A percentile compares a stretch with the other conserved stretches of the same genome.
Conservation (phyloP, 2,113 vertebrate genomes). For the Ptilorrhoa leucosticta region DNA sequence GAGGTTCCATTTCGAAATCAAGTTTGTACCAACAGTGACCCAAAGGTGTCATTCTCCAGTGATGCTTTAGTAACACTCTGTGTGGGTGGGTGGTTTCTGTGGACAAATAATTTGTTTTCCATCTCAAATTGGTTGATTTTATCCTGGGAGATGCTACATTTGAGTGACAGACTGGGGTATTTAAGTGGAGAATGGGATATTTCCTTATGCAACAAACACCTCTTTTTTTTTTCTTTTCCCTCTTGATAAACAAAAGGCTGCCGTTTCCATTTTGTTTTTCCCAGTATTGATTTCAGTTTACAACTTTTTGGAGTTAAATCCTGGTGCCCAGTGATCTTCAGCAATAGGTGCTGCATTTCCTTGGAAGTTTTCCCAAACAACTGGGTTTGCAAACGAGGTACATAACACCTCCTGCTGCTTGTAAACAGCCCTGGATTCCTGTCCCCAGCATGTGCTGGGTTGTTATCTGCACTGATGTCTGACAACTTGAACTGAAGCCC, state of each 20-base stretch:
- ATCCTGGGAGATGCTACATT: background rate
- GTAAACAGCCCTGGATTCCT: conserved; percentile 20
- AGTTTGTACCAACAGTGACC: background rate
- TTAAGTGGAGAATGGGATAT: background rate
- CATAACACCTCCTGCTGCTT: conserved; percentile 15
- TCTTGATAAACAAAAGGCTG: background rate
- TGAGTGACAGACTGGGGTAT: background rate
- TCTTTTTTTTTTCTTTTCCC: background rate
- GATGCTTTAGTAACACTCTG: background rate
- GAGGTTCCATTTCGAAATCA: background rate
- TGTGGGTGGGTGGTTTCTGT: background rate
- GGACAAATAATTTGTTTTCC: background rate
- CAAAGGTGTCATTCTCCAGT: background rate
- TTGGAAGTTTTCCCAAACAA: conserved; percentile 39
- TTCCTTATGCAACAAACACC: background rate
- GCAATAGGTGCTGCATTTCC: background rate
- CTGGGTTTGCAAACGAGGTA: conserved; percentile 20
- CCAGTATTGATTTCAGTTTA: background rate
- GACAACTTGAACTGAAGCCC: conserved; percentile 1
- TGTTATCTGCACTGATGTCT: conserved; percentile 31
- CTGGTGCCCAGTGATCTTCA: background rate
- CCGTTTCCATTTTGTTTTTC: background rate
- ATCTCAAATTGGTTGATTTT: background rate
- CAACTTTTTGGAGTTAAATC: background rate
- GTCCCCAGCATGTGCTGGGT: conserved; percentile 4